Conservation (phyloP, 2,797 vertebrate genomes). For the Florisuga fusca region DNA sequence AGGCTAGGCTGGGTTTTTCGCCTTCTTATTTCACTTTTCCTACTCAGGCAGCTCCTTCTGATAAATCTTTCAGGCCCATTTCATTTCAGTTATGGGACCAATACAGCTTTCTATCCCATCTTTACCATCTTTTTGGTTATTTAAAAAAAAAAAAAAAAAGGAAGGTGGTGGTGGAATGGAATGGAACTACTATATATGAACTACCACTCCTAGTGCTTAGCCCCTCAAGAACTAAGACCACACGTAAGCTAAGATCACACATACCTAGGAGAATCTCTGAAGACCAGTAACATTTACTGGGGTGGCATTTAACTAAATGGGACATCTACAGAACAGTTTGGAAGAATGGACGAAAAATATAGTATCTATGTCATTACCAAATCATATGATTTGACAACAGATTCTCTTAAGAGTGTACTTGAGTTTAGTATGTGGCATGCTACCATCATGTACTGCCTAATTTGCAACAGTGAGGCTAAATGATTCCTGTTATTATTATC, state of each 20-base stretch:
- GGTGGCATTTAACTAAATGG: not conserved
- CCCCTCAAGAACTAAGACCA: not conserved
- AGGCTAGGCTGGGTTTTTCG: not conserved
- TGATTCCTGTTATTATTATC: not conserved
- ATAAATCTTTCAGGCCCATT: not conserved
- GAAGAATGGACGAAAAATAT: not conserved
- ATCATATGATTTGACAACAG: not conserved
- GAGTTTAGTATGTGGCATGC: not conserved
- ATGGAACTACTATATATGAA: not conserved
- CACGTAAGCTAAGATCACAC: not conserved
- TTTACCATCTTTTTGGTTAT: not conserved
- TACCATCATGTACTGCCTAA: not conserved
- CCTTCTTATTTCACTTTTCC: not conserved
- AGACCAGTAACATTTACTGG: not conserved
- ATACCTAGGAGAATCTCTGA: not conserved
- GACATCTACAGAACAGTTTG: not conserved
- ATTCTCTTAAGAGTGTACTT: not conserved
- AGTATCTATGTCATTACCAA: not conserved
- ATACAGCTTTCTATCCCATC: not conserved
- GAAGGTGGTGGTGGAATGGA: too few species aligned
- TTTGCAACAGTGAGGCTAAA: not conserved
- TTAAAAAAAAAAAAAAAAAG: not conserved
- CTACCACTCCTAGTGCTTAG: not conserved
- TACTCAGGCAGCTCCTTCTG: not conserved
- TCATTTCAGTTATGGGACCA: not conserved